Evolutionary conservation across 64 coral and sea anemone genomes (phyloP), one percentile per base, ranked within the genome.

Genomic region (Montipora capricornis): DNA sequence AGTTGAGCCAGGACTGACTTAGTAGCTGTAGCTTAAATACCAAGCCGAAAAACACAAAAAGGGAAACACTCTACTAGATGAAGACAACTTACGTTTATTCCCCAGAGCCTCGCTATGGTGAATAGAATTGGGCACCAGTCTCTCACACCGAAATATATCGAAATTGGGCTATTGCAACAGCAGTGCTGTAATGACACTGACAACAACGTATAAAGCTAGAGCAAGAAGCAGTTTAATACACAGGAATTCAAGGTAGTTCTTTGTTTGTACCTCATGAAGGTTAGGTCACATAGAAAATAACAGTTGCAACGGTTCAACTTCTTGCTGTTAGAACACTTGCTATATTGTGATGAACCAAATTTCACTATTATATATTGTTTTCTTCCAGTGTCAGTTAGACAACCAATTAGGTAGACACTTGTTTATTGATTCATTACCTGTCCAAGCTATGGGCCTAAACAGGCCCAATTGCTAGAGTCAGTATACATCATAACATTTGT

Each of bases 101-200:
- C 77, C 77, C 77, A 5, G 47, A 57, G 61, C 77, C 89, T 90
- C 77, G 77, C 14, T 90, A 52, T 47, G 59, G 68, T 51, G 61
- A 53, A 16, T 44, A 45, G 80, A 46, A 50, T 79, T 90, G 44
- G 60, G 11, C 44, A 45, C 62, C 89, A 90, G 26, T 90, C 77
- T 49, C 77, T 80, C 44, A 62, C 62, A 26, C 47, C 62, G 74
- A 67, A 16, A 77, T 48, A 89, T 89, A 89, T 89, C 75, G 53
- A 79, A 79, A 89, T 53, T 89, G 53, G 87, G 52, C 75, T 64
- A 61, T 89, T 78, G 26, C 26, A 26, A 26, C 9, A 55, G 26
- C 26, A 26, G 26, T 26, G 26, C 26, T 26, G 26, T 26, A 26
- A 26, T 26, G 26, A 26, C 26, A 26, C 26, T 26, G 26, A 26